A percentile compares a stretch with the other conserved stretches of the same genome.
These are phyloP conservation scores for Cryptoprocta ferox DNA, from an alignment of 2,797 vertebrate species.

Conservation along the genomic window DNA sequence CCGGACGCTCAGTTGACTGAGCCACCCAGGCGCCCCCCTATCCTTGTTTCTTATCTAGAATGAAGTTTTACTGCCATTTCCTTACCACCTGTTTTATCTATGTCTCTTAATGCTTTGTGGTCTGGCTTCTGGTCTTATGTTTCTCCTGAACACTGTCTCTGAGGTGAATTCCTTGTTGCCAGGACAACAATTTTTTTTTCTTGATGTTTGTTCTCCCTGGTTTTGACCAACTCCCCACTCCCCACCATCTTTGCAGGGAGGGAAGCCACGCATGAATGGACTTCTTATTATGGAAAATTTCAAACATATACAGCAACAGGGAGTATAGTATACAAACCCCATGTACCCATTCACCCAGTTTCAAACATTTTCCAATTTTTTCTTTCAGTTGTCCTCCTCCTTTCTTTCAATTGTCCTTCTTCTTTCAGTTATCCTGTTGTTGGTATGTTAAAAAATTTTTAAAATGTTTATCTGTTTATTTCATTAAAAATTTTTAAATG, in stretches of 20 bases:
- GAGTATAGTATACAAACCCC: not conserved
- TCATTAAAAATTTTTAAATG: too few relatives aligned
- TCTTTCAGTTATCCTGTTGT: not conserved
- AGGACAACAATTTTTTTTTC: not conserved
- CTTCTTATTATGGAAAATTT: constrained; percentile 9
- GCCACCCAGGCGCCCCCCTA: too few relatives aligned
- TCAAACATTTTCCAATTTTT: not conserved
- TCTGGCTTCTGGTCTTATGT: not conserved
- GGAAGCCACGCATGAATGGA: not conserved
- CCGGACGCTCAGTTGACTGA: too few relatives aligned
- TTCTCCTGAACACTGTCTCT: not conserved
- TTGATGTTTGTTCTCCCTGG: not conserved
- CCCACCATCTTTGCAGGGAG: not conserved
- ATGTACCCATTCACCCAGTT: not conserved
- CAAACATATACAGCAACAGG: not conserved
- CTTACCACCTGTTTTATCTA: not conserved
- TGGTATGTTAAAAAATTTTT: not conserved
- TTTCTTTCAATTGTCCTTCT: not conserved
- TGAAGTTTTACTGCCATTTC: not conserved
- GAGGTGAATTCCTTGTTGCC: not conserved
- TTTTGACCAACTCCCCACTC: not conserved
- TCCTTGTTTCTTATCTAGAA: not conserved
- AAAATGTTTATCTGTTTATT: too few relatives aligned
- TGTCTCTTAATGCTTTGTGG: not conserved
- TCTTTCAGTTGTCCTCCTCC: not conserved